These are phyloP conservation scores for Sarcophaga rosellei DNA, from an alignment of 2,888 invertebrate genomes.

Conservation along the genomic window DNA sequence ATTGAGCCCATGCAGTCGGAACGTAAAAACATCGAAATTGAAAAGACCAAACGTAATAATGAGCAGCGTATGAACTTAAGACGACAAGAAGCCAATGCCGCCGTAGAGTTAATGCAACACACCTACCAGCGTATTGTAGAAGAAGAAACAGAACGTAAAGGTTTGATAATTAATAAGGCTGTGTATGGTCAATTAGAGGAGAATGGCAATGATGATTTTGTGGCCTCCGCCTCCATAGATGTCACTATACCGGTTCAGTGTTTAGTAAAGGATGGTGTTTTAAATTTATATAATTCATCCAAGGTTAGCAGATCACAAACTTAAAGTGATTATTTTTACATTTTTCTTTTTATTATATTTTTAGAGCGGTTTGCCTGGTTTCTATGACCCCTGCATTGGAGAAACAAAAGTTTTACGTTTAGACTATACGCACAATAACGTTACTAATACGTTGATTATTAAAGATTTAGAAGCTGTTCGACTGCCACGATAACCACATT, in stretches of 20 bases:
- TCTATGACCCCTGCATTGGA: constrained; percentile 97
- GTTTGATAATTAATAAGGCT: constrained; percentile 93
- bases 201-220: constrained; percentile 71
- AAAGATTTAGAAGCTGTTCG: constrained; percentile 90
- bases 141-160: constrained; percentile 91
- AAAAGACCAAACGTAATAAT: constrained; percentile 91
- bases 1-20: constrained; percentile 92
- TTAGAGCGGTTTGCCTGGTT: constrained; percentile 97
- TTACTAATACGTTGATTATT: constrained; percentile 89
- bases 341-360: constrained; percentile 69
- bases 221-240: constrained; percentile 85
- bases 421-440: constrained; percentile 91
- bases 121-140: constrained; percentile 91
- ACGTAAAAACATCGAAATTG: constrained; percentile 89
- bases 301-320: constrained; percentile 84
- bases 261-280: constrained; percentile 93
- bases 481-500: constrained; percentile 83
- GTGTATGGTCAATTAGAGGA: constrained; percentile 87
- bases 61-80: constrained; percentile 87
- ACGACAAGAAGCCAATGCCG: constrained; percentile 91
- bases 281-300: constrained; percentile 91
- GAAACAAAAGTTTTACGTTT: constrained; percentile 94
- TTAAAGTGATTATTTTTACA: constrained; percentile 26
- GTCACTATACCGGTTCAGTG: constrained; percentile 98
- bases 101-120: constrained; percentile 94